Percentiles rank a stretch among this genome's conserved stretches.
Evolutionary conservation across 2,888 invertebrate genomes (phyloP).

Genomic region (Timema podura): DNA sequence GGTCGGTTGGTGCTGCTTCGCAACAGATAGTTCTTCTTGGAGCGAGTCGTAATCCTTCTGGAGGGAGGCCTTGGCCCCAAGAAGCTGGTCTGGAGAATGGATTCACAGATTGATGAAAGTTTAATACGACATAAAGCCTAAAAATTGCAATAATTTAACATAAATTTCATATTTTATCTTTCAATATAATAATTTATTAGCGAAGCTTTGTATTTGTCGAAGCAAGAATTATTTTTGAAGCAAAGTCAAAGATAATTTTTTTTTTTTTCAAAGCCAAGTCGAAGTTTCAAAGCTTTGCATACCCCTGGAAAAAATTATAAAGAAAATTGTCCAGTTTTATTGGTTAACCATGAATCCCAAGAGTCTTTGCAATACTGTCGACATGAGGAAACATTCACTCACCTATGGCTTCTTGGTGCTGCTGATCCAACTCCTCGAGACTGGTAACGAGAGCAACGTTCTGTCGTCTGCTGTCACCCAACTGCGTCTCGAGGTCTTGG

Average conservation of each 20-base stretch:
- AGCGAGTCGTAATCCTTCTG: constrained; percentile 22
- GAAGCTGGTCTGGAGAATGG: constrained; percentile 24
- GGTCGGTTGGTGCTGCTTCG: background rate
- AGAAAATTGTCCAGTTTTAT: too few species aligned
- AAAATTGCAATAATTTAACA: too few species aligned
- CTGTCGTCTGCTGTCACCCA: constrained; percentile 44
- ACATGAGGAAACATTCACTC: too few species aligned
- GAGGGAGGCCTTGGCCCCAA: constrained; percentile 22
- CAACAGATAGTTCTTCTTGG: constrained; percentile 16
- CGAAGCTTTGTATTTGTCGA: too few species aligned
- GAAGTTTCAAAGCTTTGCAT: too few species aligned
- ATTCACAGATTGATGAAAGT: too few species aligned
- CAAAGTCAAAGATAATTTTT: background rate
- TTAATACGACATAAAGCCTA: too few species aligned
- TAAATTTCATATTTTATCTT: too few species aligned
- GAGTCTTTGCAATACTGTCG: background rate
- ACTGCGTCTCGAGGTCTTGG: constrained; percentile 26
- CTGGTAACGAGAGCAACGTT: constrained; percentile 54
- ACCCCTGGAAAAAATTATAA: too few species aligned
- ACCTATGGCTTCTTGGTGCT: constrained; percentile 66
- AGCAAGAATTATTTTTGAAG: too few species aligned
- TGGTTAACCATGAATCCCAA: too few species aligned
- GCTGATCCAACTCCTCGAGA: constrained; percentile 68
- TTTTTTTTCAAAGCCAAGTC: background rate
- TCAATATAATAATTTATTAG: too few species aligned